Conservation (phyloP, 2,113 vertebrate genomes). For the Rhipidura dahli region DNA sequence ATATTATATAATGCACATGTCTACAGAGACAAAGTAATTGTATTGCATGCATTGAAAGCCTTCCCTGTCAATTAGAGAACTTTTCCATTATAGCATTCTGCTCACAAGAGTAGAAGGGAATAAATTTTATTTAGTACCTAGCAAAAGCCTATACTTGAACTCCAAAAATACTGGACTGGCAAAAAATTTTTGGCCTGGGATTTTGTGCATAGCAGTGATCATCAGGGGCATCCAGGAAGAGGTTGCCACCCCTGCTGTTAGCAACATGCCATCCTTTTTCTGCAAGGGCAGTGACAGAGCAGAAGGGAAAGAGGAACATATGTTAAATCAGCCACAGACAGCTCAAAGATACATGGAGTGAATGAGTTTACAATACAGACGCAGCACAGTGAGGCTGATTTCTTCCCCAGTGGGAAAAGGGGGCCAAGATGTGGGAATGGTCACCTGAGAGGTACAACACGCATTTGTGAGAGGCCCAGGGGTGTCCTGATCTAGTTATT, state of each 20-base stretch:
- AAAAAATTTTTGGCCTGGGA: not conserved
- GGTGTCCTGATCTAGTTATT: not conserved
- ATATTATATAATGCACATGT: not conserved
- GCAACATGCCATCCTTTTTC: not conserved
- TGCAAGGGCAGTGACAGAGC: not conserved
- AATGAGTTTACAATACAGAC: not conserved
- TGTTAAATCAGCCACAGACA: not conserved
- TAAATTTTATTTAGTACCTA: not conserved
- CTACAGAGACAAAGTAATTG: not conserved
- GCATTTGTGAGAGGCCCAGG: not conserved
- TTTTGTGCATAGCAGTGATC: not conserved
- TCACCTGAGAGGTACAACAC: not conserved
- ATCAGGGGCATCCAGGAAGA: not conserved
- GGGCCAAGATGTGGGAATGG: not conserved
- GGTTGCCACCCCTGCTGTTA: not conserved
- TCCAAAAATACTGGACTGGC: not conserved
- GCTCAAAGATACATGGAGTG: not conserved
- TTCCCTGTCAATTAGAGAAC: not conserved
- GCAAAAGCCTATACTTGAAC: not conserved
- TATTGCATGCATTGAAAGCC: not conserved
- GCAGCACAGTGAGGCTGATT: not conserved
- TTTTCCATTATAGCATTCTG: not conserved
- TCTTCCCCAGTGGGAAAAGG: not conserved
- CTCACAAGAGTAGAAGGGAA: not conserved
- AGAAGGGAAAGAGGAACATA: not conserved